Evolutionary conservation across 2,113 vertebrate species (phyloP), one percentile per base, ranked within the genome.

Genomic region (Apteryx mantelli): DNA sequence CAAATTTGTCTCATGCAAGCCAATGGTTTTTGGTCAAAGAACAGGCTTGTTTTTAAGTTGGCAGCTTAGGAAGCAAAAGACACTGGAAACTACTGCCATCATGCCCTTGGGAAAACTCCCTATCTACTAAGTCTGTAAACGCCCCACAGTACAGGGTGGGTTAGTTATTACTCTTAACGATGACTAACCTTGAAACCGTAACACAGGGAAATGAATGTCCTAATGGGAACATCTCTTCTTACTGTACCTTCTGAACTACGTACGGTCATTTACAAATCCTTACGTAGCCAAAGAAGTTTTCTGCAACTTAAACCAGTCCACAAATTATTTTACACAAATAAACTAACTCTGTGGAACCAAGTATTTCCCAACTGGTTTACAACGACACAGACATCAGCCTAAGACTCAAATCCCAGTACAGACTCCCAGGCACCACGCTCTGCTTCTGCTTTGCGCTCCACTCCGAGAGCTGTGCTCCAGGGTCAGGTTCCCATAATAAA

Each of bases 21-120:
- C 58, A n/a, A 16, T 0, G 25, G 48, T 3, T 84, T 73, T 40
- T 64, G 13, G 48, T 84, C 46, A 73, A 83, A 79, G 36, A 80
- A 58, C 28, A 61, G 24, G 36, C 18, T 24, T 52, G 19, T 69
- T 13, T 61, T 89, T 82, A 46, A 71, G 79, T 40, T 71, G 88
- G 44, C 55, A 78, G 28, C 16, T 73, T 7, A 69, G 34, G 75
- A 82, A 78, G 75, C 3, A 42, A 58, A 70, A 61, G n/a, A 38
- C 7, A 30, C 48, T 63, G 82, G 36, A 52, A 94, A 64, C 2
- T 11, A 2, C 38, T 74, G 25, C 11, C 53, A 16, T 70, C 82
- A 15, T 16, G 32, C 85, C 68, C 94, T 55, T 50, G 88, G 90
- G 96, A 94, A 90, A 93, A 78, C 63, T 64, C 56, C 65, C 73